Evolutionary conservation across 2,888 invertebrate genomes (phyloP).

Genomic region (Sarcophaga subvicina): DNA sequence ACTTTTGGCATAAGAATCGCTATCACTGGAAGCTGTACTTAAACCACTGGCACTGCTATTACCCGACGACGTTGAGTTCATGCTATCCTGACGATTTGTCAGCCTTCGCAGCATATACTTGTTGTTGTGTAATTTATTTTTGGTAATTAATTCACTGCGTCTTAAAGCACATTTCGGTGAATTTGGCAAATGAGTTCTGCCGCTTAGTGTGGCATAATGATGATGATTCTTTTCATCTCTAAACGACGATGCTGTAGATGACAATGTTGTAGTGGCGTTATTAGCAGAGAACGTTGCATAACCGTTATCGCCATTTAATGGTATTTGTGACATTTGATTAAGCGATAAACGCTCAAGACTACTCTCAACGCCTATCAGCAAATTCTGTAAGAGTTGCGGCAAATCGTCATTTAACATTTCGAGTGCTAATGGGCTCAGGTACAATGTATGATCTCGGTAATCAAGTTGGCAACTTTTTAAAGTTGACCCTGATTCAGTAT

Average conservation of each 20-base stretch:
- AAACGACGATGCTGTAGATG: conserved; percentile 15
- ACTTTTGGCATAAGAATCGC: conserved; percentile 62
- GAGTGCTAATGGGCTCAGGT: conserved; percentile 79
- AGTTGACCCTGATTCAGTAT: conserved; percentile 70
- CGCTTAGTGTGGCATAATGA: conserved; percentile 54
- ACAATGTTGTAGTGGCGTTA: conserved; percentile 25
- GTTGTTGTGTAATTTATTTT: conserved; percentile 81
- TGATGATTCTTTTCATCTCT: conserved; percentile 59
- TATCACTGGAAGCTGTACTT: conserved; percentile 76
- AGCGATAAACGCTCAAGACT: conserved; percentile 86
- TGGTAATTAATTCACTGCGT: conserved; percentile 82
- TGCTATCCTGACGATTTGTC: conserved; percentile 81
- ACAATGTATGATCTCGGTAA: conserved; percentile 75
- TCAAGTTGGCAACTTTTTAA: conserved; percentile 78
- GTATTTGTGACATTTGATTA: conserved; percentile 85
- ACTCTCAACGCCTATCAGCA: conserved; percentile 87
- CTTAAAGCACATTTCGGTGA: conserved; percentile 81
- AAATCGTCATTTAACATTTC: conserved; percentile 83
- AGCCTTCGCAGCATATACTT: conserved; percentile 81
- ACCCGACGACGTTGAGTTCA: conserved; percentile 79
- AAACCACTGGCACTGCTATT: conserved; percentile 79
- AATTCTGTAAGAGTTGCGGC: conserved; percentile 85
- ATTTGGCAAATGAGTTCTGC: conserved; percentile 73
- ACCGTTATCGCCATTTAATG: conserved; percentile 45
- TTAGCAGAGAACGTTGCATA: conserved; percentile 38